Base-by-base conservation (phyloP, 2,888 invertebrate species). In the Parascotia fuliginaria region DNA sequence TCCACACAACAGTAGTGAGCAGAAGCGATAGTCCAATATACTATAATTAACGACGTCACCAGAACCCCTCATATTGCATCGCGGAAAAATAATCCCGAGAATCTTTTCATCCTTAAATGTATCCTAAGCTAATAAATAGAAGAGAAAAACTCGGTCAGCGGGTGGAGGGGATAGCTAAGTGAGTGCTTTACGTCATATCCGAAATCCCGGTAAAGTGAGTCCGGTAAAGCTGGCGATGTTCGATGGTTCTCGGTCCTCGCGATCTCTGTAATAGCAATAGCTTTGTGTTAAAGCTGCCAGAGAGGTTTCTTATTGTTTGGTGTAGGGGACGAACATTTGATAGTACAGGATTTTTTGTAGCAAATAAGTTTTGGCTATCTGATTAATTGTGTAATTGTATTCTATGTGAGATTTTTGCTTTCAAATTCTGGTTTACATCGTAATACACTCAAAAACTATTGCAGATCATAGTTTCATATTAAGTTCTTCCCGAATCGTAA, bases 131-230 rank as follows among this genome's bases (percentile, higher is more conserved):
- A 87, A 89, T 89, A 89, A 89, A 89, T 87, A 85, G 80, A 73
- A 75, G 70, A 80, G 85, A 88, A 87, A 89, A 90, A 88, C 77
- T 88, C 88, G 88, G 88, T 85, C 88, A 85, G 78, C 67, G 80
- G 71, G 73, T 62, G 72, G 70, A 65, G 65, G 73, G 73, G 79
- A 70, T 73, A 70, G 73, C 81, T 87, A 87, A 87, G 84, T 87
- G 89, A 90, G 90, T 90, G 88, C 85, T 89, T 89, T 89, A 89
- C 90, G 90, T 91, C 91, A 92, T 91, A 91, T 89, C 89, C 86
- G 86, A 91, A 90, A 92, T 91, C 91, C 90, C 87, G 83, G 90
- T 88, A 87, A 87, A 91, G 90, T 89, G 90, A 90, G 88, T 87
- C 83, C 86, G 74, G 87, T 82, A 85, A 88, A 87, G 83, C 86